Evolutionary conservation across 1,140 invertebrate genomes (phyloP).

Genomic region (Neodiprion fabricii): DNA sequence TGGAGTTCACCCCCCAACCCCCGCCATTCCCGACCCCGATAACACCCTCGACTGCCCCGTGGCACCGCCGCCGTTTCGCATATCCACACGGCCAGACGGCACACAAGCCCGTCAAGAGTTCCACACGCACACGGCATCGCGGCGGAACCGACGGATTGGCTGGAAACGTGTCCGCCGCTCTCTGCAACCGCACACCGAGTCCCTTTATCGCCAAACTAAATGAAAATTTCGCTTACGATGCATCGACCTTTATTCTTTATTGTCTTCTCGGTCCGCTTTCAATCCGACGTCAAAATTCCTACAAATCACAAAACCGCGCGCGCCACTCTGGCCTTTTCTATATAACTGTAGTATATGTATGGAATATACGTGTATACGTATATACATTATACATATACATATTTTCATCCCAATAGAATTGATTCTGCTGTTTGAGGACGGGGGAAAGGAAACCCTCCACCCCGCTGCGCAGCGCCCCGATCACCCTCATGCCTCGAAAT

Average conservation of each 20-base stretch:
- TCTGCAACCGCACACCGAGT: neutral
- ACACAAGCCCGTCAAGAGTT: too few species aligned
- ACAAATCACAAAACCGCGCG: neutral
- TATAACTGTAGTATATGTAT: too few species aligned
- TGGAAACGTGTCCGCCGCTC: neutral
- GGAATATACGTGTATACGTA: too few species aligned
- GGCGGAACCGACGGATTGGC: neutral
- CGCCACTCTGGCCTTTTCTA: too few species aligned
- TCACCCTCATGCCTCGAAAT: too few species aligned
- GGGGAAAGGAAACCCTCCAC: too few species aligned
- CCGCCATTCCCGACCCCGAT: constrained; percentile 12
- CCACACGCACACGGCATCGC: too few species aligned
- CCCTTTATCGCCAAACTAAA: constrained; percentile 19
- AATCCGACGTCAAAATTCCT: neutral
- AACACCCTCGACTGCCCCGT: neutral
- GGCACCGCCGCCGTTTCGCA: neutral
- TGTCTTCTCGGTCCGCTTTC: neutral
- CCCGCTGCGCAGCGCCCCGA: too few species aligned
- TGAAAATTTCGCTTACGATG: constrained; percentile 35
- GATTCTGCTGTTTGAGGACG: too few species aligned
- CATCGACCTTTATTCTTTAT: neutral
- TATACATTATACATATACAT: too few species aligned
- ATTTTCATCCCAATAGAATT: too few species aligned
- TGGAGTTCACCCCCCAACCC: neutral
- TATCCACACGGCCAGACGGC: neutral